Conservation (phyloP, 2,113 vertebrate genomes). For the human (Homo sapiens) region DNA sequence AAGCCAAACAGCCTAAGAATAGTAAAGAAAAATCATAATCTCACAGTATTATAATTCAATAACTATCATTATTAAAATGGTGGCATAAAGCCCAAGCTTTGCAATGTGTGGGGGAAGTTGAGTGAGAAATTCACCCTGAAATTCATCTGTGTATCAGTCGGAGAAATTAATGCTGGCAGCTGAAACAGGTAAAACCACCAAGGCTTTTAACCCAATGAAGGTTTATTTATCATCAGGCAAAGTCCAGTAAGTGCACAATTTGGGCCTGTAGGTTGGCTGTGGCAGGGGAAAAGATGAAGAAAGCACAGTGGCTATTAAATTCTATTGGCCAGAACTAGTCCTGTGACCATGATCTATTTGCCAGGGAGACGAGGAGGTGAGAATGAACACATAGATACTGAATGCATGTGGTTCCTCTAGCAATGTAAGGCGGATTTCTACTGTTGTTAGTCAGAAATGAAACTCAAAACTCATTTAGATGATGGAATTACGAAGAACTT, state of each 20-base stretch:
- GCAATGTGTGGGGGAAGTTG: background rate
- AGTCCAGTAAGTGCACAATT: accelerated
- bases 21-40: background rate
- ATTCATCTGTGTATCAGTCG: background rate
- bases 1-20: background rate
- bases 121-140: background rate
- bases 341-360: accelerated
- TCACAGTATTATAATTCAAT: background rate
- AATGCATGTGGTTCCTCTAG: accelerated
- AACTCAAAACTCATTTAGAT: background rate
- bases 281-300: background rate
- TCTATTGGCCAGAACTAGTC: background rate
- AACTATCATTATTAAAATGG: background rate
- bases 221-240: background rate
- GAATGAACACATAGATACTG: accelerated
- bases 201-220: background rate
- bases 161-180: background rate
- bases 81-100: background rate
- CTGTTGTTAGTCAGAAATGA: background rate
- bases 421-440: background rate
- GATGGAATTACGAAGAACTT: background rate
- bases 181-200: background rate
- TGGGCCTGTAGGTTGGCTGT: background rate
- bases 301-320: background rate
- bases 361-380: background rate